Evolutionary conservation across 2,888 invertebrate species (phyloP), one percentile per base, ranked within the genome.

Genomic region (Serripes groenlandicus): DNA sequence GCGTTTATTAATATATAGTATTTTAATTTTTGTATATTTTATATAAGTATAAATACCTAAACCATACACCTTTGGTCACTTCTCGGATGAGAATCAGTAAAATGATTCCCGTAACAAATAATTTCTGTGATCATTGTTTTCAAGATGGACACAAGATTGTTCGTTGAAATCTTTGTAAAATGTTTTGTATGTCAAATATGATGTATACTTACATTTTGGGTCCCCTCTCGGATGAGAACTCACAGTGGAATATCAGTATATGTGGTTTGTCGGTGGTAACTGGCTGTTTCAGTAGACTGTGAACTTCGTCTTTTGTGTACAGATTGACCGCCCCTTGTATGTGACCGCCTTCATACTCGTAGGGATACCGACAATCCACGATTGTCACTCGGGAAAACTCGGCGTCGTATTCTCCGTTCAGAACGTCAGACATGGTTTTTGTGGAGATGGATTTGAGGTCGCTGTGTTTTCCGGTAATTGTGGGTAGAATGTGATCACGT

Each of bases 371-470:
- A 73, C 83, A 83, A 56, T 83, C 83, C 18, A 83, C 70, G 56
- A 79, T 79, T 21, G 76, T 83, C 42, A 76, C 76, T 18, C 66
- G 28, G 21, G 70, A 70, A 7, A 74, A 32, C 42, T 71, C 42
- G 54, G 66, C 56, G 56, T 32, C 37, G 68, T 71, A 83, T n/a
- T 74, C 68, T 26, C 83, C 83, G 23, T 35, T 35, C 21, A 80
- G 37, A 49, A 80, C 74, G 18, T 80, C 77, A 9, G 77, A 66
- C 80, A 80, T 75, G 35, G 72, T 93, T 1, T 89, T 86, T 3
- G 90, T 77, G 15, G 91, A 86, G 79, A 93, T 92, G 49, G 88
- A 86, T 76, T 92, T 92, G 69, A 93, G 87, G 75, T 93, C 93
- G 42, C 86, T 83, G 69, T 92, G 91, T 64, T 90, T 90, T 26